These are phyloP conservation scores for Trissonchulus latispiculum DNA, from an alignment of 2,888 invertebrate genomes.

Conservation along the genomic window DNA sequence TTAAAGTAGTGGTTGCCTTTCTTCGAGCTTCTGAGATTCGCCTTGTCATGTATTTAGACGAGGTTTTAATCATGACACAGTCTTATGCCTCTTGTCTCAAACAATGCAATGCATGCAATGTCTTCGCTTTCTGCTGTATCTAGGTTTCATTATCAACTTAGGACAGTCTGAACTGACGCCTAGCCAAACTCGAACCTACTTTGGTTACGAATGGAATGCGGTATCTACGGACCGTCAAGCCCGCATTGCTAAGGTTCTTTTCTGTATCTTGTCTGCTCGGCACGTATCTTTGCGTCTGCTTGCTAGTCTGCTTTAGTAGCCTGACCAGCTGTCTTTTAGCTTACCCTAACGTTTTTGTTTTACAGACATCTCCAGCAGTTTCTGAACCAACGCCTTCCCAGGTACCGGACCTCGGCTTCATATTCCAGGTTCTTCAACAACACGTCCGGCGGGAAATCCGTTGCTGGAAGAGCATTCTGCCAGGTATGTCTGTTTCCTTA, in stretches of 20 bases:
- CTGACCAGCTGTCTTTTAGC: background rate
- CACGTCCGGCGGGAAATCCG: background rate
- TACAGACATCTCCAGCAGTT: background rate
- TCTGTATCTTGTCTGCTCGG: background rate
- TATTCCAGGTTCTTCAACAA: background rate
- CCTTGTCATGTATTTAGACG: slow-evolving; percentile 12
- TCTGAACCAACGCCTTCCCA: background rate
- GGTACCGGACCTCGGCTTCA: background rate
- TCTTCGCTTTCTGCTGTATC: background rate
- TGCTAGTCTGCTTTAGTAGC: background rate
- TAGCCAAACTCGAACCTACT: background rate
- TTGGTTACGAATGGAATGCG: background rate
- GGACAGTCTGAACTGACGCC: background rate
- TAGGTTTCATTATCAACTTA: background rate
- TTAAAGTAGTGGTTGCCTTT: background rate
- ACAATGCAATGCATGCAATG: background rate
- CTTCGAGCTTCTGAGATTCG: background rate
- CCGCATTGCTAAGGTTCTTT: background rate
- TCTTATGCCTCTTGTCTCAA: background rate
- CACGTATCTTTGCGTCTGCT: background rate
- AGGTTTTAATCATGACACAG: background rate
- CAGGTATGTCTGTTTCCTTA: background rate
- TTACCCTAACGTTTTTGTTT: background rate
- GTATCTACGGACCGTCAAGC: background rate
- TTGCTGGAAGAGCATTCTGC: background rate